Evolutionary conservation across 2,113 vertebrate genomes (phyloP).

Genomic region (Neofelis nebulosa): DNA sequence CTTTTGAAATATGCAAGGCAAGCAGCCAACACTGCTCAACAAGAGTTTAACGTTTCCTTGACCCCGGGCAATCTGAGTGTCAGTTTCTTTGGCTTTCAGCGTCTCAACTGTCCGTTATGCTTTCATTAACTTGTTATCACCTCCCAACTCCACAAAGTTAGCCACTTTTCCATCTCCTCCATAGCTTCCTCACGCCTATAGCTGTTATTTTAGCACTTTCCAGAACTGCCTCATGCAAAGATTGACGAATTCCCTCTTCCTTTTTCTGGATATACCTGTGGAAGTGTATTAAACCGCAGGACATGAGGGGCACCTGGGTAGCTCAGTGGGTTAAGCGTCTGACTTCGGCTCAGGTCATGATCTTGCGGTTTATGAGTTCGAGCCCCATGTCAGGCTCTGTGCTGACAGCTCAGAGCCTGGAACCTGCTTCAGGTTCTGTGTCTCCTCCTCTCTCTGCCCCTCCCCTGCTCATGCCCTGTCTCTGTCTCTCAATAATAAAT

Average conservation of each 20-base stretch:
- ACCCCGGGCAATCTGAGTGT: background rate
- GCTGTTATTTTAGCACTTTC: background rate
- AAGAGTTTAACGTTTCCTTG: background rate
- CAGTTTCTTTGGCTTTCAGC: background rate
- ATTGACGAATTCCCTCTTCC: background rate
- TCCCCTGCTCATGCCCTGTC: no score
- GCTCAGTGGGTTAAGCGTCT: no score
- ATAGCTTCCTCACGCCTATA: background rate
- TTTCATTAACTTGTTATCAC: background rate
- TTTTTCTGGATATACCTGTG: background rate
- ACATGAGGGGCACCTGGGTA: background rate
- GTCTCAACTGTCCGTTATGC: background rate
- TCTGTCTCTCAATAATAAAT: no score
- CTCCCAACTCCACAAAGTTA: background rate
- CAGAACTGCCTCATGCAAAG: background rate
- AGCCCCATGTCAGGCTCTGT: no score
- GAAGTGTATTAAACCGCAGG: background rate
- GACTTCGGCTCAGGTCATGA: no score
- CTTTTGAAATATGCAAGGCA: background rate
- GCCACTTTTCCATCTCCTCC: background rate
- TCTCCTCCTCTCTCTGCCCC: no score
- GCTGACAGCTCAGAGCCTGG: no score
- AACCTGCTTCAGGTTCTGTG: no score
- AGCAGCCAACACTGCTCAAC: background rate
- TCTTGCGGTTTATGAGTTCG: no score